A percentile compares a stretch with the other conserved stretches of the same genome.
Conservation (phyloP, 2,888 invertebrate species). For the Agrochola circellaris region DNA sequence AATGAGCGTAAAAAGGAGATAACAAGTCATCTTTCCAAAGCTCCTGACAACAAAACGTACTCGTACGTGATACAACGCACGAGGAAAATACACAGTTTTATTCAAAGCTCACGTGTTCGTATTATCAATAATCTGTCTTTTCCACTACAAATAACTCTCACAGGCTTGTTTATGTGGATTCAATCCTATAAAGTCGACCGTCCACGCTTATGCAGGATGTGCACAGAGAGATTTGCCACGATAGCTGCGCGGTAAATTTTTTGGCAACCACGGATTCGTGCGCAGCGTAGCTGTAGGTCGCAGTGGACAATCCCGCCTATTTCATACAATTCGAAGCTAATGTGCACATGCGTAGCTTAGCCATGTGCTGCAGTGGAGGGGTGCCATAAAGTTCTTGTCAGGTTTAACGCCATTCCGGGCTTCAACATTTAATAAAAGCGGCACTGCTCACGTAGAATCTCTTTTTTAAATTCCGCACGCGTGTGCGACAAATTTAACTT, state of each 20-base stretch:
- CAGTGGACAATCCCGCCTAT: not conserved
- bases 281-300: not conserved
- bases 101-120: constrained; percentile 45
- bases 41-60: constrained; percentile 34
- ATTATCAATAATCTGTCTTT: constrained; percentile 53
- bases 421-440: constrained; percentile 78
- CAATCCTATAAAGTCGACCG: constrained; percentile 25
- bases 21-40: constrained; percentile 33
- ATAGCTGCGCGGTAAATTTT: not conserved
- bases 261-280: not conserved
- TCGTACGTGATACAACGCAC: constrained; percentile 41
- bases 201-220: not conserved
- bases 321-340: not conserved
- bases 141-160: constrained; percentile 50
- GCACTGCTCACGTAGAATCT: constrained; percentile 67
- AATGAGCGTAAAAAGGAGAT: constrained; percentile 18
- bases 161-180: constrained; percentile 39
- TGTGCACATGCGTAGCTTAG: not conserved
- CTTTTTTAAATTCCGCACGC: constrained; percentile 81
- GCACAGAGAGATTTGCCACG: not conserved
- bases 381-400: constrained; percentile 1
- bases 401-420: constrained; percentile 22
- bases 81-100: constrained; percentile 44
- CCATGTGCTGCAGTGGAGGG: not conserved
- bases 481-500: constrained; percentile 83